phyloP scores from a whole-genome alignment of 2,888 invertebrate genomes.

The Sminthurides aquaticus region DNA sequence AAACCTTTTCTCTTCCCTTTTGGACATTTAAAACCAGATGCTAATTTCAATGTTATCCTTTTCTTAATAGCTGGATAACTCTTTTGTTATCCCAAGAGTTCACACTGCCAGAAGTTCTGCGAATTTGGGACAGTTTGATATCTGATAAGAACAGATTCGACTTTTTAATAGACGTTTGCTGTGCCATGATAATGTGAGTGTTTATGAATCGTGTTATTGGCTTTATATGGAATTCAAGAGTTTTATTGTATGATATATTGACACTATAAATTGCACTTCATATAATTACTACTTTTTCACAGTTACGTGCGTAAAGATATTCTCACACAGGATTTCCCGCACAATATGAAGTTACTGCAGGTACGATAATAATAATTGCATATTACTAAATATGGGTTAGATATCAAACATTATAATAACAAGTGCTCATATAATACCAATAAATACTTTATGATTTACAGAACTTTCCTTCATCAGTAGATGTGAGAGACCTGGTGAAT shows the following conservation, averaged over 20 bases:
- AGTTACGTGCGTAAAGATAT: slow-evolving; percentile 77
- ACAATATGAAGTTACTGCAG: slow-evolving; percentile 88
- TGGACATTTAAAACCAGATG: neutral
- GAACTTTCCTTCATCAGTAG: slow-evolving; percentile 75
- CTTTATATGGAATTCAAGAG: slow-evolving; percentile 7
- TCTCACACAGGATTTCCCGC: slow-evolving; percentile 80
- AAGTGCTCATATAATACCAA: too few species aligned
- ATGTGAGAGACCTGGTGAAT: slow-evolving; percentile 72
- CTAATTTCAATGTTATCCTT: slow-evolving; percentile 1
- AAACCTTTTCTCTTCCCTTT: neutral
- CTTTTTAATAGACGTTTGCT: slow-evolving; percentile 85
- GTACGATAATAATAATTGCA: slow-evolving; percentile 47
- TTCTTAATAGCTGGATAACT: slow-evolving; percentile 79
- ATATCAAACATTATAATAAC: neutral
- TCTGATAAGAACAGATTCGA: slow-evolving; percentile 82
- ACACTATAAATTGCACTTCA: too few species aligned
- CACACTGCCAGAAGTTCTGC: slow-evolving; percentile 89
- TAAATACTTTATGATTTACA: too few species aligned
- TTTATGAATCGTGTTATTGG: slow-evolving; percentile 7
- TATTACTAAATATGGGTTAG: neutral
- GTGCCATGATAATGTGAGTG: slow-evolving; percentile 93
- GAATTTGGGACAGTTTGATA: slow-evolving; percentile 95
- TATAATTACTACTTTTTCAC: too few species aligned
- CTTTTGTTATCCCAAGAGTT: slow-evolving; percentile 94
- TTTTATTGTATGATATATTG: slow-evolving; percentile 23